Conservation (phyloP, 2,113 vertebrate genomes). For the Plestiodon gilberti region DNA sequence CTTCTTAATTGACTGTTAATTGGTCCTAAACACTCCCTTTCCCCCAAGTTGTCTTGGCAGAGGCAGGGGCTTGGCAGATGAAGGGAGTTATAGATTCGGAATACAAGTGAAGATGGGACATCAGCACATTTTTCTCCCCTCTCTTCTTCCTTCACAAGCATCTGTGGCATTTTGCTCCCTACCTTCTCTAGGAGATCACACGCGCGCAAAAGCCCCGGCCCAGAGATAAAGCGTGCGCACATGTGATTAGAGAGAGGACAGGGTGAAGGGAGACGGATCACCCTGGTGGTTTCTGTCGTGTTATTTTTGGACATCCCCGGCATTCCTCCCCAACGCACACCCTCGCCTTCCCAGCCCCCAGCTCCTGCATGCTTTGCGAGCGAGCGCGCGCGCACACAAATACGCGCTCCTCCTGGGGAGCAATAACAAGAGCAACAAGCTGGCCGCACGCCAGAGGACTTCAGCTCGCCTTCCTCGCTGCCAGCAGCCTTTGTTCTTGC, state of each 20-base stretch:
- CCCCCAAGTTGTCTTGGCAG: not conserved
- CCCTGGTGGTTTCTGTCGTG: constrained; percentile 28
- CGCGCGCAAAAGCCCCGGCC: not conserved
- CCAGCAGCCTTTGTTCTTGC: constrained; percentile 74
- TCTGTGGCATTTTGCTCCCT: constrained; percentile 17
- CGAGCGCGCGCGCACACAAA: constrained; percentile 43
- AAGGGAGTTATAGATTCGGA: not conserved
- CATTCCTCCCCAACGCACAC: constrained; percentile 76
- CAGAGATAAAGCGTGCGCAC: not conserved
- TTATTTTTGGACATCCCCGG: constrained; percentile 75
- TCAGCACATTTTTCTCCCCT: not conserved
- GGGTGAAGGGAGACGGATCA: constrained; percentile 46
- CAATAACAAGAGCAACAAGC: constrained; percentile 50
- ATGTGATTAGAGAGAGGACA: constrained; percentile 7
- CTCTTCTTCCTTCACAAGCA: not conserved
- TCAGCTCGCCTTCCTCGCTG: constrained; percentile 50
- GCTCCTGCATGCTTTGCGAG: constrained; percentile 45
- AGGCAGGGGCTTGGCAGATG: not conserved
- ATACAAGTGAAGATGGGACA: not conserved
- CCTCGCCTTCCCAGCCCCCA: constrained; percentile 69
- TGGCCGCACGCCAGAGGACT: constrained; percentile 67
- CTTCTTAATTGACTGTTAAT: constrained; percentile 12
- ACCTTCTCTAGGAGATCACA: constrained; percentile 21
- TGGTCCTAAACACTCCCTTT: not conserved
- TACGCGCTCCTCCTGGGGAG: constrained; percentile 50